phyloP scores from a whole-genome alignment of 2,888 invertebrate species.

The Napeogenes inachia region DNA sequence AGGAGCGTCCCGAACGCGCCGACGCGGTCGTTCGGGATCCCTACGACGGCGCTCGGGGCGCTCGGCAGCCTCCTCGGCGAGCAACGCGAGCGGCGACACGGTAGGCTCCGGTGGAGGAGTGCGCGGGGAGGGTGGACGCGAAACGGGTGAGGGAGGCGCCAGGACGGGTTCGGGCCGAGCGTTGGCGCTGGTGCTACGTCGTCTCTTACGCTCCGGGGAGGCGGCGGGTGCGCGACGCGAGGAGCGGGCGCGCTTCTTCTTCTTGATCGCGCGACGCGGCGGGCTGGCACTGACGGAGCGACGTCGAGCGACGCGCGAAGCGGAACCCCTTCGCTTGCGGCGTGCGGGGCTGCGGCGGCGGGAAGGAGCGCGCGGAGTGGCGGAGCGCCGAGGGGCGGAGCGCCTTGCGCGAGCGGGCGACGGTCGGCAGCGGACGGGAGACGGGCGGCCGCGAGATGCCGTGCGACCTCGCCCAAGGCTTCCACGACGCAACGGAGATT shows the following conservation, averaged over 20 bases:
- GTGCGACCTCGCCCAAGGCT: slow-evolving; percentile 35
- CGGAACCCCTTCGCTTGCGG: slow-evolving; percentile 42
- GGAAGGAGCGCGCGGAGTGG: slow-evolving; percentile 42
- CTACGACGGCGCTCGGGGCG: slow-evolving; percentile 36
- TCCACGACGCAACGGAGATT: slow-evolving; percentile 32
- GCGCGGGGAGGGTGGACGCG: slow-evolving; percentile 79
- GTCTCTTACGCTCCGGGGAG: slow-evolving; percentile 51
- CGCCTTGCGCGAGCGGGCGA: slow-evolving; percentile 38
- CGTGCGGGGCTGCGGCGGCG: slow-evolving; percentile 36
- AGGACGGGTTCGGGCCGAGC: slow-evolving; percentile 35
- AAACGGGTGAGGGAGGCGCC: slow-evolving; percentile 40
- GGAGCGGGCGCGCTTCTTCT: slow-evolving; percentile 52
- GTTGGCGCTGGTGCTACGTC: slow-evolving; percentile 40
- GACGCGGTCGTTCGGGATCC: slow-evolving; percentile 29
- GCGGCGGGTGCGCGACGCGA: slow-evolving; percentile 41
- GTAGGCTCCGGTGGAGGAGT: slow-evolving; percentile 77
- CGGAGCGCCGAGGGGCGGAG: slow-evolving; percentile 34
- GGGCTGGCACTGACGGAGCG: slow-evolving; percentile 44
- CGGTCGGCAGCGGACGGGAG: slow-evolving; percentile 36
- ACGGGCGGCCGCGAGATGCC: slow-evolving; percentile 24
- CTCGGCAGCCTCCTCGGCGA: slow-evolving; percentile 48
- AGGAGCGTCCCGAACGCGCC: slow-evolving; percentile 43
- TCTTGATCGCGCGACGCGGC: slow-evolving; percentile 44
- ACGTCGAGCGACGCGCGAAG: slow-evolving; percentile 39
- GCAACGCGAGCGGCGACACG: slow-evolving; percentile 54